Conservation (phyloP, 2,113 vertebrate genomes). For the Plotosus lineatus region DNA sequence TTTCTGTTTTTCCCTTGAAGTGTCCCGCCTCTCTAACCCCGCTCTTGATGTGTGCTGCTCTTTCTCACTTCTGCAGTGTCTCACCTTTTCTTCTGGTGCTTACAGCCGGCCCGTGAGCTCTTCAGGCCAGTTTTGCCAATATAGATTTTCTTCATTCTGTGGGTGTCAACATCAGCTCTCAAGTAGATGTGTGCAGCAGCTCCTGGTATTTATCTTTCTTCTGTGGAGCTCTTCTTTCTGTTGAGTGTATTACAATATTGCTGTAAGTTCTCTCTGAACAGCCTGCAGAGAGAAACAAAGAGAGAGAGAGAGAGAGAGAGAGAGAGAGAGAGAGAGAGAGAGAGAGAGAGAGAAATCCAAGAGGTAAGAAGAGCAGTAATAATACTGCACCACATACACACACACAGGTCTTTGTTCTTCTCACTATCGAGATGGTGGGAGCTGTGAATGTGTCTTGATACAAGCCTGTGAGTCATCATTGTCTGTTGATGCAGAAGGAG, state of each 20-base stretch:
- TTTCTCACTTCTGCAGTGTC: background rate
- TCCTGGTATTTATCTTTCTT: conserved; percentile 52
- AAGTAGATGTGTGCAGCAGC: conserved; percentile 20
- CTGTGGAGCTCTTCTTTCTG: too few relatives aligned
- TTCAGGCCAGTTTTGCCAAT: conserved; percentile 26
- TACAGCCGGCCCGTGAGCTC: conserved; percentile 18
- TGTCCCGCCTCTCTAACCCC: too few relatives aligned
- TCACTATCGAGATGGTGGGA: conserved; percentile 58
- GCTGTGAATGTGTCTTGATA: conserved; percentile 53
- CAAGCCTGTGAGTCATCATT: conserved; percentile 46
- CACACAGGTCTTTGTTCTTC: background rate
- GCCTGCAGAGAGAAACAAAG: conserved; percentile 13
- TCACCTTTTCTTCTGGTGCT: conserved; percentile 28
- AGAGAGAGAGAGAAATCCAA: background rate
- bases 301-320: background rate
- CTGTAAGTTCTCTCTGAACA: background rate
- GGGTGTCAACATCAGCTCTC: conserved; percentile 51
- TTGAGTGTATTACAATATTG: background rate
- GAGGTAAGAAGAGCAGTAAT: background rate
- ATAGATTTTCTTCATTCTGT: conserved; percentile 67
- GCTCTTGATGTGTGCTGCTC: background rate
- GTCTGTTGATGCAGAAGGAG: background rate
- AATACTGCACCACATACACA: background rate
- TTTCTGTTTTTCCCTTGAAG: background rate
- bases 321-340: background rate